phyloP scores from a whole-genome alignment of 37 sponge, comb jelly and placozoan species.

The Ephydatia muelleri region DNA sequence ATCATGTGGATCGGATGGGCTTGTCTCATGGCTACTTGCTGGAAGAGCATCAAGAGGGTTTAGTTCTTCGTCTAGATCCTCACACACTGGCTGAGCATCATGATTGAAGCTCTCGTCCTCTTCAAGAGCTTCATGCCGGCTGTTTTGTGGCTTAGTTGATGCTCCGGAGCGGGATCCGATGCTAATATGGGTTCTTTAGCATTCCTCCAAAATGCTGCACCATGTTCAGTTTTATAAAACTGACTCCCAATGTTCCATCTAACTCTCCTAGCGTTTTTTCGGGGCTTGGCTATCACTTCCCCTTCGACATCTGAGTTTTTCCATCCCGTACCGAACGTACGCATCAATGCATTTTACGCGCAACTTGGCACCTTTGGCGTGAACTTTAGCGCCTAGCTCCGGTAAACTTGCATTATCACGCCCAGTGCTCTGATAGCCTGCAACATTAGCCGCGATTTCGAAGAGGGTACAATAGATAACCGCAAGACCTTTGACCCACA shows the following conservation, averaged over 20 bases:
- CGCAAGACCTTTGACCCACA: conserved; percentile 1
- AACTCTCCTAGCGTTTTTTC: background rate
- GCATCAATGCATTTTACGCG: background rate
- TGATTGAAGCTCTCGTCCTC: background rate
- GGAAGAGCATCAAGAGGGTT: background rate
- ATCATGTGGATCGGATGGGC: too few relatives aligned
- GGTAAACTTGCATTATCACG: background rate
- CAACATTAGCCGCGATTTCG: background rate
- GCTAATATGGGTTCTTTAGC: background rate
- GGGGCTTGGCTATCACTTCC: background rate
- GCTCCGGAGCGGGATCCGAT: too few relatives aligned
- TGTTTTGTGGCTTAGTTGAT: background rate
- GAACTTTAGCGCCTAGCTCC: background rate
- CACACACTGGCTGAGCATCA: background rate
- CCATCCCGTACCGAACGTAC: background rate
- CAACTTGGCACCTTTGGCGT: background rate
- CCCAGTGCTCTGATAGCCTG: background rate
- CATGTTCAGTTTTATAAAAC: background rate
- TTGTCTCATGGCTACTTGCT: background rate
- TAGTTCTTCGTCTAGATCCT: background rate
- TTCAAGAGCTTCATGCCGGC: background rate
- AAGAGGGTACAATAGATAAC: background rate
- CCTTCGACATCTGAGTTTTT: background rate
- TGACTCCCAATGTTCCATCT: background rate
- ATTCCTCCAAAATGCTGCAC: background rate